phyloP scores from a whole-genome alignment of 2,797 vertebrate genomes.

The Diplodus sargus region DNA sequence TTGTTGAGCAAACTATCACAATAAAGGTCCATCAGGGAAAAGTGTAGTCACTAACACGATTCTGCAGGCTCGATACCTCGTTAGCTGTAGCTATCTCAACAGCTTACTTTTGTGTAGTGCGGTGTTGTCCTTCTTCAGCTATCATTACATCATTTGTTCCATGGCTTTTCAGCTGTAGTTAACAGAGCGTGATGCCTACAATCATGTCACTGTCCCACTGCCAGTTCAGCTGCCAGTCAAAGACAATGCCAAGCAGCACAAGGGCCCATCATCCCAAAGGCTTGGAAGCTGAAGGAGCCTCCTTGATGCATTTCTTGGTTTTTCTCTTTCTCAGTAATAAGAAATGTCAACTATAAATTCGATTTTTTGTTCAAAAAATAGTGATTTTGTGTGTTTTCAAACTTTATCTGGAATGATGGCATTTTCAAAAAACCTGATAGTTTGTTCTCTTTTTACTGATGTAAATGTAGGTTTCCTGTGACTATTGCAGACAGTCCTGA shows the following conservation, averaged over 20 bases:
- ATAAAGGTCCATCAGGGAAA: not conserved
- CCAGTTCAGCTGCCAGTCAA: slow-evolving; percentile 7
- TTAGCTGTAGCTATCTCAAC: not conserved
- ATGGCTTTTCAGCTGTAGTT: slow-evolving; percentile 12
- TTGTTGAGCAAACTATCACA: not conserved
- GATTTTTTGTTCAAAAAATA: not conserved
- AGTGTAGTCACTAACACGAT: not conserved
- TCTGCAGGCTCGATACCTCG: not conserved
- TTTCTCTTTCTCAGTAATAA: not conserved
- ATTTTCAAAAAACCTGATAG: not conserved
- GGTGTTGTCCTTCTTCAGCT: not conserved
- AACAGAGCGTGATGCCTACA: slow-evolving; percentile 11
- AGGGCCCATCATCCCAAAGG: not conserved
- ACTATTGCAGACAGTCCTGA: not conserved
- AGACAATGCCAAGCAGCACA: not conserved
- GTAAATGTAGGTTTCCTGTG: not conserved
- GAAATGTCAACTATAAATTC: not conserved
- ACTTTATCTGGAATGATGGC: not conserved
- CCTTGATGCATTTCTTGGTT: not conserved
- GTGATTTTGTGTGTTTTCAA: not conserved
- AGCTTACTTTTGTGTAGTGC: not conserved
- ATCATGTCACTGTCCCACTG: not conserved
- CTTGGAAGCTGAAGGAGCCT: slow-evolving; percentile 4
- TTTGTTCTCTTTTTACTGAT: not conserved
- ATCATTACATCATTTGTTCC: not conserved